Evolutionary conservation across 2,888 invertebrate species (phyloP), one percentile per base, ranked within the genome.

Genomic region (Orthonychiurus folsomi): DNA sequence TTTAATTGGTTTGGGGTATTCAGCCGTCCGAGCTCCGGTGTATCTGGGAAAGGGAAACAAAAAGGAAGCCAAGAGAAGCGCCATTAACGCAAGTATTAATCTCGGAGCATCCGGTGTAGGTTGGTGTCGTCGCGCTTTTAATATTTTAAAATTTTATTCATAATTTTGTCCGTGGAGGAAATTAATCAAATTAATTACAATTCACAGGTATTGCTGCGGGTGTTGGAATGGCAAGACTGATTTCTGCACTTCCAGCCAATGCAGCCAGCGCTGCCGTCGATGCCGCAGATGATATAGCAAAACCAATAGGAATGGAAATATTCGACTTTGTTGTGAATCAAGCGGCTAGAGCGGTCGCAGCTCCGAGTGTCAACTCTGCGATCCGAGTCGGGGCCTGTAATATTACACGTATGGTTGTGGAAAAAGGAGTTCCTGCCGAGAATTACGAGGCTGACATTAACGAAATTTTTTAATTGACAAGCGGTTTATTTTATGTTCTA

Each of bases 31-130:
- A 24, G 58, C 61, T 12, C 62, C 65, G 3, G 58, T 66, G 1
- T 68, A 68, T 61, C 23, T 64, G 15, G 24, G 58, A 21, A 66
- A 68, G 54, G 62, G 59, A 50, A 59, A 64, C 27, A 61, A 50
- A 24, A 50, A 61, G 21, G 62, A 64, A n/a, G 62, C 64, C 1
- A 56, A 59, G 25, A 54, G 50, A 53, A 66, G 65, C 56, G 59
- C 60, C 0, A 50, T 65, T 9, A 50, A 58, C 37, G 58, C 61
- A n/a, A 56, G 59, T 12, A 23, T 57, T 18, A 63, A 64, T 26
- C 50, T 57, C 1, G 56, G 54, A 21, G 53, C 53, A 23, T 59
- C 66, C 9, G 63, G 59, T 3, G 48, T 64, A 18, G 60, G n/a
- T n/a, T n/a, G n/a, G n/a, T n/a, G n/a, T 57, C 12, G 23, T 61